phyloP scores from a whole-genome alignment of 2,113 vertebrate genomes.

The Loxodonta africana region DNA sequence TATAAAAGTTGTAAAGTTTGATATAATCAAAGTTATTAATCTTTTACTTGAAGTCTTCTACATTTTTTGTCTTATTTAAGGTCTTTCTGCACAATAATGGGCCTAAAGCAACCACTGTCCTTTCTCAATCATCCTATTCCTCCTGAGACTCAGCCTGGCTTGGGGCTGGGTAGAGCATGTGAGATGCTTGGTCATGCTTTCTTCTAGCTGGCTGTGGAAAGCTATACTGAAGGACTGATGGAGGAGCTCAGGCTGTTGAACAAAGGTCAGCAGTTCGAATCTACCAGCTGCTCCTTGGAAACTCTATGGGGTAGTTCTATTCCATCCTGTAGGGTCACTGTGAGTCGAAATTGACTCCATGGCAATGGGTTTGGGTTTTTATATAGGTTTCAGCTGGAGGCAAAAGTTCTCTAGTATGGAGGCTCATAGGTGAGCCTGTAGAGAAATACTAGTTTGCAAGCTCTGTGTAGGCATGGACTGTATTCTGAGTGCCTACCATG shows the following conservation, averaged over 20 bases:
- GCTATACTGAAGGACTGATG: neutral
- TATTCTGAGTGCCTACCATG: too few relatives aligned
- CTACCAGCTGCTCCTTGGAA: too few relatives aligned
- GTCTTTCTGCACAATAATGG: neutral
- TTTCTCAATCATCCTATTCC: neutral
- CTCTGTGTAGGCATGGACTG: neutral
- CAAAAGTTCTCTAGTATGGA: neutral
- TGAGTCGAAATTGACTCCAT: too few relatives aligned
- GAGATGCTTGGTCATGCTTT: neutral
- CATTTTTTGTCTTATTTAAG: neutral
- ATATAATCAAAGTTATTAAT: neutral
- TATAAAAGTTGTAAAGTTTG: neutral
- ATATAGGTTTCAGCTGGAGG: neutral
- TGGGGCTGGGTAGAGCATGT: neutral
- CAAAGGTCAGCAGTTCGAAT: too few relatives aligned
- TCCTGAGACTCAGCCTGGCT: neutral
- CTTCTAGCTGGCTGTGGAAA: neutral
- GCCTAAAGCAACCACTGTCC: too few relatives aligned
- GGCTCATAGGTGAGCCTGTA: accelerated
- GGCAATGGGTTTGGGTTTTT: too few relatives aligned
- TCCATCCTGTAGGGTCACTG: too few relatives aligned
- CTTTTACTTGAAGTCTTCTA: neutral
- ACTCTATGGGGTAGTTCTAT: too few relatives aligned
- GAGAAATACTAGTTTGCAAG: neutral
- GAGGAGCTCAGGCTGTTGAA: too few relatives aligned